phyloP scores from a whole-genome alignment of 2,113 vertebrate genomes.

The Euleptes europaea region DNA sequence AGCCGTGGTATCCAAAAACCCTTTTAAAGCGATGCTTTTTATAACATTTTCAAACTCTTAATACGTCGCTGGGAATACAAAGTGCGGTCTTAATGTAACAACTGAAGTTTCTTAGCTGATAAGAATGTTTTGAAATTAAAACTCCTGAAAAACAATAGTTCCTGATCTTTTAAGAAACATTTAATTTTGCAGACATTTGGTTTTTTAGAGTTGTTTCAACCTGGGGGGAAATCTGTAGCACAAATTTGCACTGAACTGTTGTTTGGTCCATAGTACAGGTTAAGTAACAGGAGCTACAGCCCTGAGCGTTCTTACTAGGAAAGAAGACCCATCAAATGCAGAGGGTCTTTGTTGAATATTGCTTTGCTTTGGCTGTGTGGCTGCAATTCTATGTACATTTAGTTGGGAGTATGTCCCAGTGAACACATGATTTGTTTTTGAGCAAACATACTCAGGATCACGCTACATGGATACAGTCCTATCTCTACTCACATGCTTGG shows the following conservation, averaged over 20 bases:
- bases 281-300: neutral
- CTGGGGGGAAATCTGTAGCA: neutral
- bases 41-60: no score
- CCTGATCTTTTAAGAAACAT: neutral
- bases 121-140: conserved; percentile 3
- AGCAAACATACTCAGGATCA: no score
- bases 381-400: neutral
- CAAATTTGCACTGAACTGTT: conserved; percentile 5
- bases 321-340: neutral
- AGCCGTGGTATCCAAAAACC: no score
- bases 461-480: no score
- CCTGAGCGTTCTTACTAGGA: neutral
- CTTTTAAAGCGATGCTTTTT: no score
- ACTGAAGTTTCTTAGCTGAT: neutral
- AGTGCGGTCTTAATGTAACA: conserved; percentile 1
- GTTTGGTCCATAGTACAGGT: neutral
- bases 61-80: no score
- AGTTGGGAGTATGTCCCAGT: no score
- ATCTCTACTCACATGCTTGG: no score
- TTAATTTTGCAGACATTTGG: neutral
- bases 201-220: neutral
- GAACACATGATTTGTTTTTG: no score
- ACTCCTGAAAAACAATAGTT: neutral
- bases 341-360: neutral
- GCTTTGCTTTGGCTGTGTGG: neutral